Base-by-base conservation (phyloP, 2,797 vertebrate species). In the Salarias fasciatus region DNA sequence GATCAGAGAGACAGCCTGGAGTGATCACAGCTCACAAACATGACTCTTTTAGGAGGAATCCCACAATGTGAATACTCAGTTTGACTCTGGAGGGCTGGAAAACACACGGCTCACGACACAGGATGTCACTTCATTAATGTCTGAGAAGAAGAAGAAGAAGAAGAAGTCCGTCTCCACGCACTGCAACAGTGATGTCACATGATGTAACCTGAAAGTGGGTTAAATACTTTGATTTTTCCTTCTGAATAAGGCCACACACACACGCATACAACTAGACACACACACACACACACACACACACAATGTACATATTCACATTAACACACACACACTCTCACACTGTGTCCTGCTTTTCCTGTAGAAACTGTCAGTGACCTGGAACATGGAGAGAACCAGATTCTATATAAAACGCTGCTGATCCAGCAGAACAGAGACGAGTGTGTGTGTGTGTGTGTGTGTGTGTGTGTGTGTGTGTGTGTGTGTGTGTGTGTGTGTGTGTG, bases 381-480 rank as follows among this genome's bases (percentile, higher is more conserved):
- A 79, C 78, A 56, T 53, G 61, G 35, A 36, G 58, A 55, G 64
- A 78, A 68, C 35, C 49, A 42, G 56, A 61, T 55, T 69, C 75
- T 78, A 87, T 75, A 79, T 75, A 80, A 82, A 85, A 55, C 45
- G 14, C 29, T 81, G 83, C 83, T 84, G 79, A 83, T 75, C 50
- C 68, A 70, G 66, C 69, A 69, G 44, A 30, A 46, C 33, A 33
- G 37, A 52, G 11, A 40, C 45, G 53, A 13, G 51, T 28, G 50
- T 43, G 53, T 51, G 53, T 57, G 41, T 51, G 49, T 37, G 28
- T 53, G 13, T 30, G 41, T 52, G 59, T 47, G 46, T 45, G 45
- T 41, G 48, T 4, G 42, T 28, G 49, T 46, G 58, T 35, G 33
- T 35, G 33, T 35, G 33, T 35, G 33, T 8, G 59, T 37, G 49